Evolutionary conservation across 2,113 vertebrate species (phyloP).

Genomic region (Scartelaos histophorus): DNA sequence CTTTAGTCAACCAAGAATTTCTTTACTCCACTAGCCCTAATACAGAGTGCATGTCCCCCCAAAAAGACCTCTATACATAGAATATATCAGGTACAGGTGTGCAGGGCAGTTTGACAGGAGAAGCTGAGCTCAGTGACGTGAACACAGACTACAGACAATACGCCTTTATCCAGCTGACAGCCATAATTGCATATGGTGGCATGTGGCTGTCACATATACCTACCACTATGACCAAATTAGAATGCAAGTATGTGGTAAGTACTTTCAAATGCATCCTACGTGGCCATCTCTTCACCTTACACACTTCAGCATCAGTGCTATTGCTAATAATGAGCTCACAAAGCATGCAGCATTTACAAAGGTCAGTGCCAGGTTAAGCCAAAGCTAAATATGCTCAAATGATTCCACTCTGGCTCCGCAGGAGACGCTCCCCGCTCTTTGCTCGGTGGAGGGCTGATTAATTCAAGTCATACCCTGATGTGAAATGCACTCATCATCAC

Average conservation of each 20-base stretch:
- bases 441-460: slow-evolving; percentile 30
- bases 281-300: neutral
- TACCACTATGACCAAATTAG: neutral
- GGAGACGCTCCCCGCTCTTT: slow-evolving; percentile 21
- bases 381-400: slow-evolving; percentile 8
- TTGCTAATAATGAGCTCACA: neutral
- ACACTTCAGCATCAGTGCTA: neutral
- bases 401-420: neutral
- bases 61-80: neutral
- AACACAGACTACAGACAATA: neutral
- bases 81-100: neutral
- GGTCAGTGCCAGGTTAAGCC: slow-evolving; percentile 1
- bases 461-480: slow-evolving; percentile 45
- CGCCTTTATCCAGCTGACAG: neutral
- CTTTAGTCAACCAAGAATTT: no score
- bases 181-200: neutral
- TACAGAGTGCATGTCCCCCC: no score
- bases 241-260: slow-evolving; percentile 1
- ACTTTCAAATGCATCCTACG: neutral
- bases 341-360: slow-evolving; percentile 2
- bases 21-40: no score
- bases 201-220: neutral
- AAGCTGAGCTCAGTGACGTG: neutral
- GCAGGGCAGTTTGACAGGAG: neutral
- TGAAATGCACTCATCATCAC: slow-evolving; percentile 15